phyloP scores from a whole-genome alignment of 2,888 invertebrate species.

The Pinctada fucata region DNA sequence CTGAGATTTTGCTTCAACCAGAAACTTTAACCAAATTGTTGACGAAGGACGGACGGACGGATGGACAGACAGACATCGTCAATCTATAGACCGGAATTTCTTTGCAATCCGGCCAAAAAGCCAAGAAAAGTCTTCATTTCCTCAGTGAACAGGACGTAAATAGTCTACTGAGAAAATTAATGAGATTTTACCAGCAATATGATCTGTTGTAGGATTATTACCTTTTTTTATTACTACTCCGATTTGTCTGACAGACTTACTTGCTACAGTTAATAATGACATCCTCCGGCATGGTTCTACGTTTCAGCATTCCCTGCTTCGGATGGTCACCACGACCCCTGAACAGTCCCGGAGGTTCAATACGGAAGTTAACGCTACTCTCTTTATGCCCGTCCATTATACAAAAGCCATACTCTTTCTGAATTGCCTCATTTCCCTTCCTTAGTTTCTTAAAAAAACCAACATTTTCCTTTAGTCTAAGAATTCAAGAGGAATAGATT shows the following conservation, averaged over 20 bases:
- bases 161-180: too few species aligned
- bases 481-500: not conserved
- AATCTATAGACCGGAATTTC: too few species aligned
- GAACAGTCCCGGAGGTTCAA: conserved; percentile 97
- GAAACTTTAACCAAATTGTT: too few species aligned
- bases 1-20: too few species aligned
- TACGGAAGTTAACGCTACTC: conserved; percentile 98
- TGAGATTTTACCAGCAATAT: too few species aligned
- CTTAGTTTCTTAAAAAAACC: conserved; percentile 81
- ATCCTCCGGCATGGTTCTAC: conserved; percentile 93
- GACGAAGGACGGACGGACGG: too few species aligned
- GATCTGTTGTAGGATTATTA: too few species aligned
- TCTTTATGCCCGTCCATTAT: conserved; percentile 98
- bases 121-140: too few species aligned
- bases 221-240: too few species aligned
- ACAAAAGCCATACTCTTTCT: conserved; percentile 96
- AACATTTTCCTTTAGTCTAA: not conserved
- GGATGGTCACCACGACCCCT: conserved; percentile 99
- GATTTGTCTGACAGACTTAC: conserved; percentile 81
- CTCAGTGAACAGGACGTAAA: too few species aligned
- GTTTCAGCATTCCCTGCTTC: conserved; percentile 98
- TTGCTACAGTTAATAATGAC: conserved; percentile 98
- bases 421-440: conserved; percentile 90
- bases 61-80: too few species aligned
- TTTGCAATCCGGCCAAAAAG: too few species aligned